These are phyloP conservation scores for Mormyrus lacerda DNA, from an alignment of 2,113 vertebrate genomes.

Conservation along the genomic window DNA sequence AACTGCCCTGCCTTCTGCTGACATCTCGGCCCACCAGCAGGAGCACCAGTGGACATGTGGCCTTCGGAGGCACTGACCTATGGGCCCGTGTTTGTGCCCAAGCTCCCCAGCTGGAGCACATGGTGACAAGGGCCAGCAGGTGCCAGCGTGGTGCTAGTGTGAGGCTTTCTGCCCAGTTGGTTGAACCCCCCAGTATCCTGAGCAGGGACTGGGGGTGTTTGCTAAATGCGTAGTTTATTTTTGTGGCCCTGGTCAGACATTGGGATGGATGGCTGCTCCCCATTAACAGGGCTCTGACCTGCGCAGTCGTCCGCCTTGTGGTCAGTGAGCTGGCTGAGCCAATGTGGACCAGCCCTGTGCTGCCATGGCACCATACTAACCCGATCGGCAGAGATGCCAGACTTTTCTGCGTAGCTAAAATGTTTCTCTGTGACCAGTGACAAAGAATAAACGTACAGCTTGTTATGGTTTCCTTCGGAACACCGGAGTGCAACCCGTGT, in stretches of 20 bases:
- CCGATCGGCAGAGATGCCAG: not conserved
- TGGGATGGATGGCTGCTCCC: not conserved
- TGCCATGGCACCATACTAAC: not conserved
- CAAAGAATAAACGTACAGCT: not conserved
- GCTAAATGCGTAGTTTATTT: not conserved
- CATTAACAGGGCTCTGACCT: not conserved
- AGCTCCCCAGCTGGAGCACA: not conserved
- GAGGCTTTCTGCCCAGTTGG: not conserved
- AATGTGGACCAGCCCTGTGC: not conserved
- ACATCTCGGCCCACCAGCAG: not conserved
- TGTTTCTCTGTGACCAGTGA: not conserved
- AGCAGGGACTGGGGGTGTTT: not conserved
- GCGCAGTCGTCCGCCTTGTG: not conserved
- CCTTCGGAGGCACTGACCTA: not conserved
- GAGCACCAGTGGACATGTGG: not conserved
- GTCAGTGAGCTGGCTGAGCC: not conserved
- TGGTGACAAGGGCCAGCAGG: not conserved
- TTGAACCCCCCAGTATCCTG: not conserved
- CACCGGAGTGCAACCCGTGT: not conserved
- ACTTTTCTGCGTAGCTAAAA: not conserved
- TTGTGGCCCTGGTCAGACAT: not conserved
- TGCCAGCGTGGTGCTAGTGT: not conserved
- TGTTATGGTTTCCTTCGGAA: not conserved
- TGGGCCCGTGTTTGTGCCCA: not conserved
- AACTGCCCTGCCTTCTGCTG: not conserved